Conservation (phyloP, 2,888 invertebrate genomes). For the Campaea margaritaria region DNA sequence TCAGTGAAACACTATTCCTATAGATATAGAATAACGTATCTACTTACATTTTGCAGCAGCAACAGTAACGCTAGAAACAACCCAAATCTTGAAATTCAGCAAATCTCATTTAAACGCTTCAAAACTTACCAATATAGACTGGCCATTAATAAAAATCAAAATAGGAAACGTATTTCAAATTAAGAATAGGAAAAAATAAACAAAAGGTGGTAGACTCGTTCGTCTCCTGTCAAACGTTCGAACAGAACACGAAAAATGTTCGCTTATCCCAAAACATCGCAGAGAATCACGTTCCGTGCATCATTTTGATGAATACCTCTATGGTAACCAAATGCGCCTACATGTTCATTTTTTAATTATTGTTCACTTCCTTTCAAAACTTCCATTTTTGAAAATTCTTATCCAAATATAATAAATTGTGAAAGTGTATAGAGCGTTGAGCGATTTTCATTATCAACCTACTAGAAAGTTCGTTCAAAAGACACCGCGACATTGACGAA, state of each 20-base stretch:
- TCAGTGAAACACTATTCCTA: too few relatives aligned
- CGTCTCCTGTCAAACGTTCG: constrained; percentile 54
- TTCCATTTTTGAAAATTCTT: too few relatives aligned
- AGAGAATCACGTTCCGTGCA: constrained; percentile 76
- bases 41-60: too few relatives aligned
- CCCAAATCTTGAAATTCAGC: too few relatives aligned
- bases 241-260: constrained; percentile 67
- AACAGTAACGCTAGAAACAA: too few relatives aligned
- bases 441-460: constrained; percentile 12
- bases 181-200: constrained; percentile 55
- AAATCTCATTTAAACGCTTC: background rate
- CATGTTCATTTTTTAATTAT: too few relatives aligned
- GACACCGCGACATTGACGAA: constrained; percentile 21
- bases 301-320: constrained; percentile 78
- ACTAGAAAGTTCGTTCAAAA: constrained; percentile 21
- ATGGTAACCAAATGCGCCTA: constrained; percentile 57
- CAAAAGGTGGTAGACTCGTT: constrained; percentile 56
- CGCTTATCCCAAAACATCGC: constrained; percentile 67
- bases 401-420: background rate
- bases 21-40: too few relatives aligned
- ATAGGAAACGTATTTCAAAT: constrained; percentile 34
- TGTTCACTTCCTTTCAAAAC: too few relatives aligned
- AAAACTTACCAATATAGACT: constrained; percentile 43
- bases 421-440: constrained; percentile 9
- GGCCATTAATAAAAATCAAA: constrained; percentile 58